Base-by-base conservation (phyloP, 2,888 invertebrate genomes). In the Chalcis sispes region DNA sequence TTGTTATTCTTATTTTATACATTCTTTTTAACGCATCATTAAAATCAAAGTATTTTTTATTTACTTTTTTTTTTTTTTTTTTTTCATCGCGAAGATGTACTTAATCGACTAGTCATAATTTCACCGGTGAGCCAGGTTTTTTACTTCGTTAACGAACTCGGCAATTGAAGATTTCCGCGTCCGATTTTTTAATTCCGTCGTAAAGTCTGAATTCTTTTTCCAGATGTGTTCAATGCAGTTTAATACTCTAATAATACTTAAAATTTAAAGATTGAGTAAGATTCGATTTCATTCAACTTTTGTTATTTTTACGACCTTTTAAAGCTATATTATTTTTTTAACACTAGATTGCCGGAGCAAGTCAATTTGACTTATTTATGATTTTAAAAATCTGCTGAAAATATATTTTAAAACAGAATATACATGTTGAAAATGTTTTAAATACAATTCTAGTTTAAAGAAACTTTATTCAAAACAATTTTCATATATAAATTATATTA, bases 51-150 rank as follows among this genome's bases (percentile, higher is more conserved):
- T 61, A 56, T 74, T 62, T 13, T 58, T 56, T 18, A 18, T 42
- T 62, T 56, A 48, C 46, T 25, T 8, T 29, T 42, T 25, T 25
- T 15, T 29, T 46, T n/a, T 32, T 42, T 56, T 8, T 18, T 27
- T 20, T 25, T 27, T 0, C 13, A 36, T 56, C 42, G 52, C 48
- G 40, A 62, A 50, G 50, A 40, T 54, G 69, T 69, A 65, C 73
- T 77, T 61, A 58, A 75, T 78, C 72, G 69, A 75, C 77, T 77
- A 77, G 77, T 75, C 77, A 77, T 56, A 64, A 66, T 52, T 74
- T 74, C 58, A 25, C 36, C 46, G 67, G 50, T 58, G 40, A 56
- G 73, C 72, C 52, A 36, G 40, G 27, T 69, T 62, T 58, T 59
- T 50, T 23, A 32, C 69, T 69, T 56, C 42, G 13, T 48, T 8